Base-by-base conservation (phyloP, 1,140 invertebrate species). In the Leptonema lineaticorne region DNA sequence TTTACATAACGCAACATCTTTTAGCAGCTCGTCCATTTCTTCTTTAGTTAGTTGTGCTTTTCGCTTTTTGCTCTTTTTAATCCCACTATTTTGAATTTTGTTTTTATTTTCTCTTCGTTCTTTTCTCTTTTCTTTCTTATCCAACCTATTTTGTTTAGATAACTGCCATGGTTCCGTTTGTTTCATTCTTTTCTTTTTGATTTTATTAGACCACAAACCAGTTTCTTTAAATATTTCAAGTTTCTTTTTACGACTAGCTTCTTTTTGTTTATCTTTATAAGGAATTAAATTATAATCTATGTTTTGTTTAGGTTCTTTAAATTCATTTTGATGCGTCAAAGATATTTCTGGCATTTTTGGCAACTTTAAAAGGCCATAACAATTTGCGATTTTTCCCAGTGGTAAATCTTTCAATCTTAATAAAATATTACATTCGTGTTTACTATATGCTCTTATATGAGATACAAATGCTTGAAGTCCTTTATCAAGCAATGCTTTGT, bases 311-410 rank as follows among this genome's bases (percentile, higher is more conserved):
- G 86, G 81, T 11, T 85, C 81, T 11, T 83, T 70, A 77, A 96
- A 97, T 71, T 86, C 87, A 7, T 83, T 79, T 0, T 85, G 78
- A 73, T 88, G 84, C 66, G 85, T 84, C 33, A 87, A 86, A 76
- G 91, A 94, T 0, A 97, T 78, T 83, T 99, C 97, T 0, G 96
- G 95, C 96, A 99, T 99, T 76, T 89, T 88, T 0, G 96, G 97
- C 71, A 98, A 80, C 76, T 90, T 90, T 8, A 99, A 75, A 1
- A 99, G 82, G 1, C 95, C 96, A 82, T 95, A 99, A 60, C 90
- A 89, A 58, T 87, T 89, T 0, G 93, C 97, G 58, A 97, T 83
- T 75, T 89, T 87, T 18, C 91, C 93, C 68, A 98, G 82, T 74
- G 96, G 88, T 4, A 99, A 80, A 79, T 98, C 94, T 85, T 97